phyloP scores from a whole-genome alignment of 2,888 invertebrate genomes.

The Synergus gifuensis region DNA sequence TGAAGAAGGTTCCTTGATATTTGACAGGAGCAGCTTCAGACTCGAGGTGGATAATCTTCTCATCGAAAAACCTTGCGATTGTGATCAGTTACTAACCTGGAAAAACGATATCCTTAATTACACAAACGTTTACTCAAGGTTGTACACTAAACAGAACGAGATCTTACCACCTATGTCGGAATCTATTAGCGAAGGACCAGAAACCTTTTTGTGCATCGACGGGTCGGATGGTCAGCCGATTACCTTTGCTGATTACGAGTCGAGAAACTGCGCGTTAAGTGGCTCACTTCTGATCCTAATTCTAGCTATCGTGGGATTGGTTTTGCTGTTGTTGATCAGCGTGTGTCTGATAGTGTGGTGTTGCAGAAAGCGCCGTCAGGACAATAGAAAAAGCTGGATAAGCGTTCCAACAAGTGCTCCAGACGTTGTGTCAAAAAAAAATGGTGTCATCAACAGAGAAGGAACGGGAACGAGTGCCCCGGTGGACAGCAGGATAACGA shows the following conservation, averaged over 20 bases:
- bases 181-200: slow-evolving; percentile 66
- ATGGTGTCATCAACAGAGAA: slow-evolving; percentile 79
- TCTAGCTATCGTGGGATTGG: slow-evolving; percentile 59
- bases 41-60: slow-evolving; percentile 81
- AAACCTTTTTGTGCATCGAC: slow-evolving; percentile 70
- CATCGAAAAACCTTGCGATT: slow-evolving; percentile 82
- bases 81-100: slow-evolving; percentile 78
- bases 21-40: slow-evolving; percentile 80
- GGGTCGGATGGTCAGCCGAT: slow-evolving; percentile 55
- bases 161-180: slow-evolving; percentile 60
- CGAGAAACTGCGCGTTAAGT: slow-evolving; percentile 67
- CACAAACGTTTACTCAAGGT: slow-evolving; percentile 69
- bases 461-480: slow-evolving; percentile 57
- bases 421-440: slow-evolving; percentile 77
- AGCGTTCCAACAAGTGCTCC: slow-evolving; percentile 74
- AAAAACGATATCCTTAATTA: slow-evolving; percentile 73
- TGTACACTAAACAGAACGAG: slow-evolving; percentile 60
- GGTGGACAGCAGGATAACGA: slow-evolving; percentile 74
- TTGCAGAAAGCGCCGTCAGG: slow-evolving; percentile 74
- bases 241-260: slow-evolving; percentile 69
- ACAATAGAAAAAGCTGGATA: slow-evolving; percentile 75
- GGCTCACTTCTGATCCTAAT: slow-evolving; percentile 69
- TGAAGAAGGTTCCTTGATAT: slow-evolving; percentile 81
- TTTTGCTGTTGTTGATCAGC: slow-evolving; percentile 58
- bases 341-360: slow-evolving; percentile 67